phyloP scores from a whole-genome alignment of 1,140 invertebrate genomes.

The Cydia amplana region DNA sequence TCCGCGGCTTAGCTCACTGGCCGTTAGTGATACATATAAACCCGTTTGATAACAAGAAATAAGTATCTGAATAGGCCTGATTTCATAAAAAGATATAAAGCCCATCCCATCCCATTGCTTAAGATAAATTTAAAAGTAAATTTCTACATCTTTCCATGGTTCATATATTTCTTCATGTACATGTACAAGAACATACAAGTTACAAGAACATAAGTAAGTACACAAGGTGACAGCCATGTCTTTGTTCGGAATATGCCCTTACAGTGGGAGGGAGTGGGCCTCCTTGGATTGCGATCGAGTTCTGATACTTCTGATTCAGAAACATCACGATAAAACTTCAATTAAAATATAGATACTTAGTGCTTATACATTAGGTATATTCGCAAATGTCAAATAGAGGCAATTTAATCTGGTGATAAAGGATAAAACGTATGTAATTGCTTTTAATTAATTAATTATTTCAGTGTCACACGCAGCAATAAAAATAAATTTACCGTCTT shows the following conservation, averaged over 20 bases:
- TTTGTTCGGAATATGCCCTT: conserved; percentile 25
- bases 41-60: too few species aligned
- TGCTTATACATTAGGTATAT: not conserved
- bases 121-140: not conserved
- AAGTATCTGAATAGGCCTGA: too few species aligned
- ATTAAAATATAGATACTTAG: not conserved
- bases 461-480: not conserved
- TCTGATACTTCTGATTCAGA: conserved; percentile 10
- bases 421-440: conserved; percentile 7
- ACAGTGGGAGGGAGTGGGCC: conserved; percentile 13
- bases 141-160: not conserved
- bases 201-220: too few species aligned
- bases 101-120: too few species aligned
- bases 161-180: not conserved
- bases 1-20: too few species aligned
- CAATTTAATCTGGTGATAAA: too few species aligned
- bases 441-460: not conserved
- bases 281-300: conserved; percentile 2
- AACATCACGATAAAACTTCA: not conserved
- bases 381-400: not conserved
- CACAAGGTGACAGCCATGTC: not conserved
- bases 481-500: too few species aligned
- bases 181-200: not conserved
- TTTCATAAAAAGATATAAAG: too few species aligned
- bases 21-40: too few species aligned